Conservation (phyloP, 2,888 invertebrate genomes). For the Sycophila texana region DNA sequence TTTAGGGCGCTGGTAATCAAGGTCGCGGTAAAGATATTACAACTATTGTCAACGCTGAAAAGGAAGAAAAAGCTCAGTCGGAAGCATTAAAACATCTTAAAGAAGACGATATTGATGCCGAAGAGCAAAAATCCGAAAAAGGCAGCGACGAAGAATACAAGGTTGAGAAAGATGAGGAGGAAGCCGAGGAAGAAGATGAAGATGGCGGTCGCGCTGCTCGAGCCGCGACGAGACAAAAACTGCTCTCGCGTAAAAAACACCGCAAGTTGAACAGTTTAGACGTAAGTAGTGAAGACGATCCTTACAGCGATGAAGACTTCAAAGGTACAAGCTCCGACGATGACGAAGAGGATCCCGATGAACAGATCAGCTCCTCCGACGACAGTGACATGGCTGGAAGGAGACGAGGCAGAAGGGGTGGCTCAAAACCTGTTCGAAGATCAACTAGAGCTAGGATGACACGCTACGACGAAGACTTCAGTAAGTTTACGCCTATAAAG, state of each 20-base stretch:
- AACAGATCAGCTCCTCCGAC: constrained; percentile 77
- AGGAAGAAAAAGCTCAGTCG: constrained; percentile 78
- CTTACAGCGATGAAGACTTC: constrained; percentile 93
- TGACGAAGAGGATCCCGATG: constrained; percentile 80
- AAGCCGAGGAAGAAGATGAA: constrained; percentile 71
- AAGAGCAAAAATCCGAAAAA: constrained; percentile 67
- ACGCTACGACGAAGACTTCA: constrained; percentile 79
- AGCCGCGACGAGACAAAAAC: constrained; percentile 69
- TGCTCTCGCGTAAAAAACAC: constrained; percentile 78
- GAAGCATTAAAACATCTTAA: constrained; percentile 71
- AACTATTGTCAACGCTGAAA: constrained; percentile 88
- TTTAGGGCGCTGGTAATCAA: constrained; percentile 86
- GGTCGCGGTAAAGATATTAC: constrained; percentile 94
- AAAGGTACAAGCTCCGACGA: constrained; percentile 85
- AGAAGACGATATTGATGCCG: constrained; percentile 75
- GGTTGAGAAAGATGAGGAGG: constrained; percentile 69
- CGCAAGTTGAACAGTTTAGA: constrained; percentile 88
- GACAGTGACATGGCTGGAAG: constrained; percentile 78
- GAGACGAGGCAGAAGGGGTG: constrained; percentile 76
- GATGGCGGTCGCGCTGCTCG: constrained; percentile 67
- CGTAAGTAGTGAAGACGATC: constrained; percentile 88
- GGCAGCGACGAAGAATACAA: constrained; percentile 73
- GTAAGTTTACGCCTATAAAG: constrained; percentile 70
- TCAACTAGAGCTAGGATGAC: constrained; percentile 78
- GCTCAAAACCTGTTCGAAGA: constrained; percentile 76